These are phyloP conservation scores for Corythucha ciliata DNA, from an alignment of 2,888 invertebrate genomes.

Conservation along the genomic window DNA sequence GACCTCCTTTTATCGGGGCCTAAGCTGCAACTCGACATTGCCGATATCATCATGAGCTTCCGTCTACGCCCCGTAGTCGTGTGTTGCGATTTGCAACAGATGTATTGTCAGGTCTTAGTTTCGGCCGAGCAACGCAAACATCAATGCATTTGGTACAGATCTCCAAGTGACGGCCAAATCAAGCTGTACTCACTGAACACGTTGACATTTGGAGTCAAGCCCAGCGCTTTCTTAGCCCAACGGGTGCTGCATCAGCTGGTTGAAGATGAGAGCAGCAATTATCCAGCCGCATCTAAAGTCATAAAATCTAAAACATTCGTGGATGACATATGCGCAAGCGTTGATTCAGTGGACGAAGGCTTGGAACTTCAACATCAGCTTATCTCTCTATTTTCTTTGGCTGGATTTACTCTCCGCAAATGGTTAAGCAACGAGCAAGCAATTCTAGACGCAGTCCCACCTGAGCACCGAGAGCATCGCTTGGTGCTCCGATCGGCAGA, in stretches of 20 bases:
- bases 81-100: no score
- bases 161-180: no score
- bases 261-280: slow-evolving; percentile 19
- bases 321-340: slow-evolving; percentile 21
- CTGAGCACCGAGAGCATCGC: no score
- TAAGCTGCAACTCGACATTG: neutral
- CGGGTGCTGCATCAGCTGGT: slow-evolving; percentile 30
- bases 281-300: slow-evolving; percentile 24
- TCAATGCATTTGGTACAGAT: no score
- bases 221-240: slow-evolving; percentile 29
- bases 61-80: no score
- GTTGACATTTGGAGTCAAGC: slow-evolving; percentile 32
- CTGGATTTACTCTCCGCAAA: slow-evolving; percentile 22
- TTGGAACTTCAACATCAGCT: slow-evolving; percentile 11
- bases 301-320: slow-evolving; percentile 18
- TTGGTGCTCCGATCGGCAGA: neutral
- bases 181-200: no score
- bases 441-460: neutral
- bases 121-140: no score
- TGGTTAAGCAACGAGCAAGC: slow-evolving; percentile 9
- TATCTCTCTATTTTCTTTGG: slow-evolving; percentile 12
- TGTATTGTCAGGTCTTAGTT: no score
- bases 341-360: slow-evolving; percentile 6
- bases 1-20: neutral
- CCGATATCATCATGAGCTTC: neutral